Percentiles rank a stretch among this genome's conserved stretches.
Conservation (phyloP, 2,797 vertebrate species). For the Acanthurus lineatus region DNA sequence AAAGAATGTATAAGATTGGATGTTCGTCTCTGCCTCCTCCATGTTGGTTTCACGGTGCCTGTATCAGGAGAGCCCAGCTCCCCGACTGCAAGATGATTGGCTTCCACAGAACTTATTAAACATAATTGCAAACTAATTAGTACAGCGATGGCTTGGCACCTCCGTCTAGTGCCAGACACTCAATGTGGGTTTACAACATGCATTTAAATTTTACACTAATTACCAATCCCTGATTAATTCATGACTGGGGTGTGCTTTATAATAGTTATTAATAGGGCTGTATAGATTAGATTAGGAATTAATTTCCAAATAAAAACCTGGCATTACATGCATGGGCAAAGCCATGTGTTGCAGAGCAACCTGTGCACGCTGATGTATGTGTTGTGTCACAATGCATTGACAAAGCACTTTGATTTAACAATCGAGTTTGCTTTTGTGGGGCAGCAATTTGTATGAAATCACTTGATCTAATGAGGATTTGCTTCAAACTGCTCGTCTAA, state of each 20-base stretch:
- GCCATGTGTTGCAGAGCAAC: conserved; percentile 68
- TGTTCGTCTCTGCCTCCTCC: conserved; percentile 44
- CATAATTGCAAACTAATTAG: conserved; percentile 91
- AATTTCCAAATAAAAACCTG: conserved; percentile 85
- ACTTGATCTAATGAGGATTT: conserved; percentile 68
- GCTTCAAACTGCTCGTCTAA: conserved; percentile 63
- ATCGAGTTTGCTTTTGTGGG: conserved; percentile 58
- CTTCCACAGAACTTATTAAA: conserved; percentile 89
- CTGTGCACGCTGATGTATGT: conserved; percentile 72
- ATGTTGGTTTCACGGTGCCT: conserved; percentile 53
- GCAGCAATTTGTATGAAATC: conserved; percentile 65
- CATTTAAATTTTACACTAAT: conserved; percentile 90
- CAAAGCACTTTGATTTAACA: conserved; percentile 74
- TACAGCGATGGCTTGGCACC: conserved; percentile 87
- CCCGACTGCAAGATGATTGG: conserved; percentile 80
- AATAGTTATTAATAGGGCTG: conserved; percentile 88
- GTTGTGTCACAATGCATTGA: conserved; percentile 67
- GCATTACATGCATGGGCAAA: conserved; percentile 80
- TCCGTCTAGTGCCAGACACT: conserved; percentile 86
- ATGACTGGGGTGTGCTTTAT: conserved; percentile 84
- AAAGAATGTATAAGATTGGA: background rate
- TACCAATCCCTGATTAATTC: conserved; percentile 88
- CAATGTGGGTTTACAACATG: conserved; percentile 86
- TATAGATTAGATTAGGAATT: conserved; percentile 88
- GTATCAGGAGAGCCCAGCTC: conserved; percentile 71